A percentile compares a stretch with the other conserved stretches of the same genome.
phyloP scores from a whole-genome alignment of 2,113 vertebrate genomes.

The Lates calcarifer region DNA sequence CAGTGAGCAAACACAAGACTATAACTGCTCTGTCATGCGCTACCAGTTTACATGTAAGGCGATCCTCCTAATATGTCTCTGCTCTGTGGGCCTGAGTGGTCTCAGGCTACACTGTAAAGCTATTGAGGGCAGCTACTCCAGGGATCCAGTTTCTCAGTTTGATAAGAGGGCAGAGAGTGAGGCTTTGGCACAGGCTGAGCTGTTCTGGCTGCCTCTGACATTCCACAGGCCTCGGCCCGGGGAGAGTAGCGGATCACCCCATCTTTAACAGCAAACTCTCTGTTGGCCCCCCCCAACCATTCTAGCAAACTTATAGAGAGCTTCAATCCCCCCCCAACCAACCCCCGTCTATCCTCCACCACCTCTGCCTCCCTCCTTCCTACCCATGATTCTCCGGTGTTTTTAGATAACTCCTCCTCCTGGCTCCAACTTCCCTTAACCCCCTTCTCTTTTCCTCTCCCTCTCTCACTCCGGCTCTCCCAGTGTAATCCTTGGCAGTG shows the following conservation, averaged over 20 bases:
- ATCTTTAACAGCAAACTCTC: constrained; percentile 59
- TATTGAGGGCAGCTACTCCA: constrained; percentile 64
- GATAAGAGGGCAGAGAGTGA: constrained; percentile 74
- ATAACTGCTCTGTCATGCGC: constrained; percentile 48
- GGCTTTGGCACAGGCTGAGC: constrained; percentile 64
- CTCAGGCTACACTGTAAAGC: constrained; percentile 70
- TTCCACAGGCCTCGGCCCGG: constrained; percentile 67
- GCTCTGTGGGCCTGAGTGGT: constrained; percentile 53
- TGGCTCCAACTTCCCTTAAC: constrained; percentile 70
- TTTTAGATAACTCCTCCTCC: constrained; percentile 72
- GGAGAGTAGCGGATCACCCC: constrained; percentile 56
- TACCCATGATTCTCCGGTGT: constrained; percentile 60
- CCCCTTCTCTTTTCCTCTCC: constrained; percentile 57
- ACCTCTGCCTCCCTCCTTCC: constrained; percentile 38
- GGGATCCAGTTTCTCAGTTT: constrained; percentile 73
- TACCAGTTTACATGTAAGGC: constrained; percentile 68
- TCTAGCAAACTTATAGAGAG: constrained; percentile 44
- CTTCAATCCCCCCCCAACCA: constrained; percentile 44
- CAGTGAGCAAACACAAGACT: constrained; percentile 33
- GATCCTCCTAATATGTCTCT: constrained; percentile 54
- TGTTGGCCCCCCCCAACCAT: constrained; percentile 48
- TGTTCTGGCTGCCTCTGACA: constrained; percentile 70
- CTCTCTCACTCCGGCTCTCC: constrained; percentile 70
- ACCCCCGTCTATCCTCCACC: constrained; percentile 32
- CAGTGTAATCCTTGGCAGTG: constrained; percentile 86